Base-by-base conservation (phyloP, 1,140 invertebrate species). In the Bemisia tabaci region DNA sequence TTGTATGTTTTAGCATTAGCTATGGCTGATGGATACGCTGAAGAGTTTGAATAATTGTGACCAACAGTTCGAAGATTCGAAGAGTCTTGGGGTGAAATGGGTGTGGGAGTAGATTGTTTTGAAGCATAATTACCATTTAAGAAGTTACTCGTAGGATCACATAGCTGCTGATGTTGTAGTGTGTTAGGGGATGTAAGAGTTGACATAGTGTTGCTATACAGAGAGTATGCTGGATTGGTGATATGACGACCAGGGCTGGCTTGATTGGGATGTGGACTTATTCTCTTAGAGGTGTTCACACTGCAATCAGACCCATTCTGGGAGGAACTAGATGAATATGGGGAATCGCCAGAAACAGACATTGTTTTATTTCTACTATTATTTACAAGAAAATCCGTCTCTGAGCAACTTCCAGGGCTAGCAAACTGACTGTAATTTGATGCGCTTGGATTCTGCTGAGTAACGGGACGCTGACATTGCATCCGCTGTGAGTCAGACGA, bases 181-280 rank as follows among this genome's bases (percentile, higher is more conserved):
- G 33, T 48, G 33, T 48, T 48, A 5, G 86, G 86, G 21, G 86
- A 87, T 60, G 86, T 86, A 72, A 85, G 82, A 1, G 84, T 84
- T 69, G 86, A 84, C 84, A 89, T 85, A 11, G 87, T 86, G 77
- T 85, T 88, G 74, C 88, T 86, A 74, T 89, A 89, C 82, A 87
- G 82, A 12, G 87, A 86, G 79, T 89, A 89, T 22, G 85, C 86
- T 23, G 87, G 86, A 78, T 84, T 48, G 5, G 33, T 48, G 33
- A 48, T 48, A 48, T 48, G 33, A 48, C 33, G 33, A 48, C 86
- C 71, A 0, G 81, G 82, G 26, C 75, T 77, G 23, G 83, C 82
- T 72, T 86, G 85, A 1, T 48, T 48, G 17, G 5, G 5, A 48
- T 48, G 33, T 9, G 33, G 33, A 48, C 33, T 48, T 48, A 48